Conservation (phyloP, 2,888 invertebrate genomes). For the Matsumyia berberina region DNA sequence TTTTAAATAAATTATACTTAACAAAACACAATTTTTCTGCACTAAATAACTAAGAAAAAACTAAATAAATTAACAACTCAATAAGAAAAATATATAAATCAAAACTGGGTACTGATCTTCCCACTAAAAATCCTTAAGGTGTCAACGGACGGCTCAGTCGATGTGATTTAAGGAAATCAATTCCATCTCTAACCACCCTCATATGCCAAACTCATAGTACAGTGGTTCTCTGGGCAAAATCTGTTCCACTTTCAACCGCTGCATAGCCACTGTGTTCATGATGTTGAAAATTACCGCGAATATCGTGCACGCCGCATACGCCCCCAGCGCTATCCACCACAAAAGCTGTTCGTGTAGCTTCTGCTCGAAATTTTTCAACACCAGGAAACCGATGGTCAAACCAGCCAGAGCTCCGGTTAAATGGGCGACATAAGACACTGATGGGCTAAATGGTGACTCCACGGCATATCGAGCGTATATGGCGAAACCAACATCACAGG, state of each 20-base stretch:
- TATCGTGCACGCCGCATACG: slow-evolving; percentile 96
- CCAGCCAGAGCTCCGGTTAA: slow-evolving; percentile 97
- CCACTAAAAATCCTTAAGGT: background rate
- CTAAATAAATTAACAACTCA: slow-evolving; percentile 45
- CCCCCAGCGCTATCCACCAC: slow-evolving; percentile 98
- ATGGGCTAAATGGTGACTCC: slow-evolving; percentile 86
- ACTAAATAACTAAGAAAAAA: slow-evolving; percentile 21
- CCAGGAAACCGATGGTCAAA: slow-evolving; percentile 95
- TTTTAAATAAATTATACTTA: background rate
- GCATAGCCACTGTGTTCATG: slow-evolving; percentile 87
- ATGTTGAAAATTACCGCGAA: slow-evolving; percentile 97
- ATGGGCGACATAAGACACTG: slow-evolving; percentile 98
- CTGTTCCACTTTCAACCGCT: slow-evolving; percentile 80
- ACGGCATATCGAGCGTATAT: slow-evolving; percentile 95
- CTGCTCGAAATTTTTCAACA: slow-evolving; percentile 98
- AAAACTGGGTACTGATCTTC: slow-evolving; percentile 20
- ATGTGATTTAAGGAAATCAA: slow-evolving; percentile 36
- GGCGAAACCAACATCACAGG: slow-evolving; percentile 97
- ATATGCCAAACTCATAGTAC: slow-evolving; percentile 81
- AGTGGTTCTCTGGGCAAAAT: slow-evolving; percentile 82
- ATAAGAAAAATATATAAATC: slow-evolving; percentile 40
- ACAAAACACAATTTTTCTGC: background rate
- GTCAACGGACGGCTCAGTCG: slow-evolving; percentile 31
- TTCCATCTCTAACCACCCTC: slow-evolving; percentile 52
- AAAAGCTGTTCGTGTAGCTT: slow-evolving; percentile 96